These are phyloP conservation scores for Leuciscus waleckii DNA, from an alignment of 2,797 vertebrate genomes.

Conservation along the genomic window DNA sequence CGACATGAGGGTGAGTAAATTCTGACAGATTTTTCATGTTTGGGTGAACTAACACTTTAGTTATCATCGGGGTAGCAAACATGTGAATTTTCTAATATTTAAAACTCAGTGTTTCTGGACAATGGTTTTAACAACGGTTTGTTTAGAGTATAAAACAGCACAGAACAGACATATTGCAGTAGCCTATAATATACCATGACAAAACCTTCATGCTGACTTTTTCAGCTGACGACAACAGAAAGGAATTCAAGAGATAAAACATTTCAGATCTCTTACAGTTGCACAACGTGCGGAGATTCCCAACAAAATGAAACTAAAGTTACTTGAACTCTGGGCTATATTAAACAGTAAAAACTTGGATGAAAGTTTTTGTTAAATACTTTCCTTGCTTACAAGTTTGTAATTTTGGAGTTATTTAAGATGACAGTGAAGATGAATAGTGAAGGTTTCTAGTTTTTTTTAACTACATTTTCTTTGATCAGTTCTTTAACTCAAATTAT, in stretches of 20 bases:
- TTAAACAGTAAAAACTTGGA: neutral
- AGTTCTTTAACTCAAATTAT: neutral
- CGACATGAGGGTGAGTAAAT: too few species aligned
- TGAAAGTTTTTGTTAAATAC: neutral
- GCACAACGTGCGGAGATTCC: neutral
- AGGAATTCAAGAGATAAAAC: neutral
- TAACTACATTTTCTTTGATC: rapidly evolving
- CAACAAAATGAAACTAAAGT: neutral
- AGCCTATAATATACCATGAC: neutral
- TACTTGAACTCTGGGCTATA: neutral
- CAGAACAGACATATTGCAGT: neutral
- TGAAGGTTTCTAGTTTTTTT: too few species aligned
- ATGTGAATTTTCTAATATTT: neutral
- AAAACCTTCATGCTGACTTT: too few species aligned
- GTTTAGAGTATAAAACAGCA: neutral
- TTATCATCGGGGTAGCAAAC: neutral
- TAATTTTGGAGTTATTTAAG: neutral
- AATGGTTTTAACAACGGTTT: too few species aligned
- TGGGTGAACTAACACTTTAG: neutral
- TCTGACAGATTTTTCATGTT: neutral
- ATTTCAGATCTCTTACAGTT: neutral
- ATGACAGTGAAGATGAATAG: neutral
- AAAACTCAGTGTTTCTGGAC: neutral
- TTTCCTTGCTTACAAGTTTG: neutral
- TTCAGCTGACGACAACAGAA: neutral